phyloP scores from a whole-genome alignment of 2,113 vertebrate species.

The Hylia prasina region DNA sequence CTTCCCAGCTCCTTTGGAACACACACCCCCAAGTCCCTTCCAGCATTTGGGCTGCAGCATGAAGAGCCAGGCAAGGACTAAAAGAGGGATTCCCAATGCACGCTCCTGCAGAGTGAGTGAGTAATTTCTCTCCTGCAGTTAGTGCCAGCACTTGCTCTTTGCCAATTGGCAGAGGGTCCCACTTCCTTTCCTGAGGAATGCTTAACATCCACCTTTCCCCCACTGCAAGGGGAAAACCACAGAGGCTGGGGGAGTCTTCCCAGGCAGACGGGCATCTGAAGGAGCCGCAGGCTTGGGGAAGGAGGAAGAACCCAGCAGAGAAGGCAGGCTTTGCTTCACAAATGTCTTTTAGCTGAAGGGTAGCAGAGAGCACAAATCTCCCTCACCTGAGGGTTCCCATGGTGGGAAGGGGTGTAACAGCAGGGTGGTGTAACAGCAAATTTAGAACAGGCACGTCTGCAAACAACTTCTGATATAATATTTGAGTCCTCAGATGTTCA shows the following conservation, averaged over 20 bases:
- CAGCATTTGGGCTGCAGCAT: not conserved
- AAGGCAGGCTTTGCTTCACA: not conserved
- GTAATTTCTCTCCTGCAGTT: not conserved
- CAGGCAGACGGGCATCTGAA: fast-evolving
- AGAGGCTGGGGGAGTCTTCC: not conserved
- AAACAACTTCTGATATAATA: slow-evolving; percentile 35
- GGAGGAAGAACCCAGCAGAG: not conserved
- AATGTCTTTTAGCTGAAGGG: not conserved
- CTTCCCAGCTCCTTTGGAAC: too few species aligned
- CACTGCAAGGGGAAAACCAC: not conserved
- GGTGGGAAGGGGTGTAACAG: not conserved
- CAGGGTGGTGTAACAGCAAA: not conserved
- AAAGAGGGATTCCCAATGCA: not conserved
- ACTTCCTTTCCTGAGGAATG: not conserved
- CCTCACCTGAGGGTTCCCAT: slow-evolving; percentile 13
- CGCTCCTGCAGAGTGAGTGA: not conserved
- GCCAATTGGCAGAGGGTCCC: not conserved
- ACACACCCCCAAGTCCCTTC: fast-evolving
- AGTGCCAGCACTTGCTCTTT: not conserved
- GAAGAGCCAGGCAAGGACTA: not conserved
- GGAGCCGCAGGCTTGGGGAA: not conserved
- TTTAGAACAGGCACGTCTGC: not conserved
- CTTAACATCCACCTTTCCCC: not conserved
- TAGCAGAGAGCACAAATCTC: not conserved
- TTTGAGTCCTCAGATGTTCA: slow-evolving; percentile 54